Conservation (phyloP, 2,797 vertebrate species). For the Tapera naevia region DNA sequence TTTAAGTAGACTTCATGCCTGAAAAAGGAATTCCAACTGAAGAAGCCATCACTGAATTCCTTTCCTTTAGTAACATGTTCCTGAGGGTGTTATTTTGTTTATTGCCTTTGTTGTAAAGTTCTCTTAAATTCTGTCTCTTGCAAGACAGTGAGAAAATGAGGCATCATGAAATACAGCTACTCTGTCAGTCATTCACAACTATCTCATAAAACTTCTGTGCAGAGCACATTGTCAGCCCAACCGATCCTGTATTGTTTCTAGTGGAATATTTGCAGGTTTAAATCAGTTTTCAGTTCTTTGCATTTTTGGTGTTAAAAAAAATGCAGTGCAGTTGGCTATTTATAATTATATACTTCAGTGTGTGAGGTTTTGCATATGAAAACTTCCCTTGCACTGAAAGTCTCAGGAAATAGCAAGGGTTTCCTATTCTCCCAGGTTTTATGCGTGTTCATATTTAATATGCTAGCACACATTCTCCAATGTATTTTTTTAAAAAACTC, state of each 20-base stretch:
- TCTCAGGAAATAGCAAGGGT: neutral
- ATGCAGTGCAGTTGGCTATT: neutral
- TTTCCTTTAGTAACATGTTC: neutral
- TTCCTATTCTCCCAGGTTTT: neutral
- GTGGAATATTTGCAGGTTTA: neutral
- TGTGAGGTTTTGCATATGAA: neutral
- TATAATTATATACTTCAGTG: neutral
- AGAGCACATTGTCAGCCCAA: neutral
- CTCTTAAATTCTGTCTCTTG: neutral
- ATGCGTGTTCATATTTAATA: neutral
- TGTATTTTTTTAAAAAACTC: neutral
- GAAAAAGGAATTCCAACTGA: conserved; percentile 4
- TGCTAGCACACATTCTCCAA: neutral
- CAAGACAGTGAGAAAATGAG: neutral
- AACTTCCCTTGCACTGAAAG: neutral
- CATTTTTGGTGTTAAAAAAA: neutral
- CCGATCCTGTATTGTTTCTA: neutral
- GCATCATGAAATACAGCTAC: neutral
- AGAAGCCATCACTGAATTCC: neutral
- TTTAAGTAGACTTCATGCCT: conserved; percentile 5
- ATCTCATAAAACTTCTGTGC: neutral
- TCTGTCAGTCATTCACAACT: neutral
- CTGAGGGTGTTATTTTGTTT: neutral
- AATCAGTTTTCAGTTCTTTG: neutral
- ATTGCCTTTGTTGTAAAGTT: neutral